Evolutionary conservation across 2,797 vertebrate genomes (phyloP).

Genomic region (Danionella dracula): DNA sequence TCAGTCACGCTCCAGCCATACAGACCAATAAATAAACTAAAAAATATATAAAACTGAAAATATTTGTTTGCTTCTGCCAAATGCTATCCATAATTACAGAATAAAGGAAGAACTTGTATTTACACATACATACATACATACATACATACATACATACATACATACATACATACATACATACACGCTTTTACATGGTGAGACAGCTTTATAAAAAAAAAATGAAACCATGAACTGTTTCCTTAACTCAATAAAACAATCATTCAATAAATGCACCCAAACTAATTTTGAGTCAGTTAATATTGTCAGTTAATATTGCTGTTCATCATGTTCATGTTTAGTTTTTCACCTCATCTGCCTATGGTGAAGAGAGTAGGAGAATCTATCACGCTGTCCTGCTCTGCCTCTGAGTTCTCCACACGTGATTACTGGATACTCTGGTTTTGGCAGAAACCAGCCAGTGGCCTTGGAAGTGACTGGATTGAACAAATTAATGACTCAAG

Average conservation of each 20-base stretch:
- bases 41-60: too few species aligned
- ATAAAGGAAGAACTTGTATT: too few species aligned
- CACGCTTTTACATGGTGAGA: not conserved
- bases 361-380: constrained; percentile 25
- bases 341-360: constrained; percentile 15
- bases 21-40: too few species aligned
- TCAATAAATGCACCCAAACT: not conserved
- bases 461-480: constrained; percentile 21
- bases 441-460: constrained; percentile 3
- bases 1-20: too few species aligned
- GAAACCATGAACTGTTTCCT: not conserved
- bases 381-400: constrained; percentile 23
- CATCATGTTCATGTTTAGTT: not conserved
- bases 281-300: not conserved
- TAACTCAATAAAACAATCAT: not conserved
- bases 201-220: too few species aligned
- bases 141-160: not conserved
- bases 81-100: too few species aligned
- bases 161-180: not conserved
- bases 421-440: constrained; percentile 7
- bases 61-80: too few species aligned
- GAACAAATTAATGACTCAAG: fast-evolving
- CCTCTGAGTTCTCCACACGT: constrained; percentile 1
- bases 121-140: too few species aligned
- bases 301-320: not conserved